These are phyloP conservation scores for Colinus virginianus DNA, from an alignment of 2,113 vertebrate species.

Conservation along the genomic window DNA sequence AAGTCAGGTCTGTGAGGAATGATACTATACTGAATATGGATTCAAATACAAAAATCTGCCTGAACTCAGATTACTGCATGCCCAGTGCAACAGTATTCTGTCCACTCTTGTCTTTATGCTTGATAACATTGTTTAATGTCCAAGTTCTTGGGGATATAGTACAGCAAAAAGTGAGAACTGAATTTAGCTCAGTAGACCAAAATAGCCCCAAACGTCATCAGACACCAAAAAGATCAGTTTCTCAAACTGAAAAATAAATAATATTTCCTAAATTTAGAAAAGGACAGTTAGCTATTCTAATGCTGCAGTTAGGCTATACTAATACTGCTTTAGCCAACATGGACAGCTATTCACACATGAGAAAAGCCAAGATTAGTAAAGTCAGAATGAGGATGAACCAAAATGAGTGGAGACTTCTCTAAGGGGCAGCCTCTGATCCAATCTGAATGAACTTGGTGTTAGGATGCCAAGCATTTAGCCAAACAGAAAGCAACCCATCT, in stretches of 20 bases:
- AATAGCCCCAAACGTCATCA: constrained; percentile 34
- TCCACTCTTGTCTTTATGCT: background rate
- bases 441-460: background rate
- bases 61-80: background rate
- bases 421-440: background rate
- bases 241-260: constrained; percentile 47
- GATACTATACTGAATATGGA: background rate
- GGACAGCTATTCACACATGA: background rate
- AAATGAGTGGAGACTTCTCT: background rate
- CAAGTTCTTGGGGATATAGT: background rate
- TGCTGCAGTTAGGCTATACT: background rate
- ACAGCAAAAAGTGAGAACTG: constrained; percentile 7
- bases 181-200: constrained; percentile 34
- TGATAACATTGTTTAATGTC: background rate
- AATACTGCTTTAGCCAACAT: background rate
- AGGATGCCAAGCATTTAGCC: background rate
- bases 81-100: background rate
- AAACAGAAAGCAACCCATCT: background rate
- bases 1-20: background rate
- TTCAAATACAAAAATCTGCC: background rate
- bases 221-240: background rate
- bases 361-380: background rate
- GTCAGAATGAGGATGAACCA: background rate
- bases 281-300: background rate
- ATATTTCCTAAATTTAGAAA: constrained; percentile 9